These are phyloP conservation scores for Streblospio benedicti DNA, from an alignment of 1,140 invertebrate species.

Conservation along the genomic window DNA sequence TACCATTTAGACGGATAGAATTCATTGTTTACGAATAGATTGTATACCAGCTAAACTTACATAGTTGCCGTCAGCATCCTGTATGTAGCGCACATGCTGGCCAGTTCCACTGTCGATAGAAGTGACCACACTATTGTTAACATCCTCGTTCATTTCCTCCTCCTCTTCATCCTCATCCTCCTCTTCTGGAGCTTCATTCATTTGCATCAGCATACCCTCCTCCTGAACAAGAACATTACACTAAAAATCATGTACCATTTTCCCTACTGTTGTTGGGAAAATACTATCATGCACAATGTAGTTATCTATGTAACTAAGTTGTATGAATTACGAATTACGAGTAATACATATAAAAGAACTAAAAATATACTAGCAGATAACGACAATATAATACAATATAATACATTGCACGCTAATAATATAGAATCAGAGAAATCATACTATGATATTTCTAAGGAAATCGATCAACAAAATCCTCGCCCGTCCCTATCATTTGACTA, in stretches of 20 bases:
- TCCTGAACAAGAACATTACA: background rate
- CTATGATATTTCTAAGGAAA: background rate
- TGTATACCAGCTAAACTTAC: constrained; percentile 52
- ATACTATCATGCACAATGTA: background rate
- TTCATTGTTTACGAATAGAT: background rate
- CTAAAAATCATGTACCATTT: background rate
- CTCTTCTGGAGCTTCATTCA: constrained; percentile 25
- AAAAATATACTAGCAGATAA: background rate
- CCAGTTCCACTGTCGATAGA: constrained; percentile 61
- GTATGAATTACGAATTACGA: background rate
- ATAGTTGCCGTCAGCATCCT: constrained; percentile 35
- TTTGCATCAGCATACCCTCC: background rate
- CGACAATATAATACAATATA: no score
- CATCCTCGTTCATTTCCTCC: constrained; percentile 25
- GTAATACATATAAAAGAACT: background rate
- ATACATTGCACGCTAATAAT: background rate
- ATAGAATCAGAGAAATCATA: background rate
- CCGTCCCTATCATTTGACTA: background rate
- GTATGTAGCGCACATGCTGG: constrained; percentile 51
- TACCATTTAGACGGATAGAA: constrained; percentile 58
- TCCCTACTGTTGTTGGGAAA: background rate
- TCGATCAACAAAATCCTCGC: background rate
- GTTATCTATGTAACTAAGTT: no score
- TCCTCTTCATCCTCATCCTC: constrained; percentile 42
- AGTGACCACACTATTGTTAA: constrained; percentile 28